Percentiles rank a stretch among this genome's conserved stretches.
phyloP scores from a whole-genome alignment of 2,797 vertebrate species.

The Petrocephalus sullivani region DNA sequence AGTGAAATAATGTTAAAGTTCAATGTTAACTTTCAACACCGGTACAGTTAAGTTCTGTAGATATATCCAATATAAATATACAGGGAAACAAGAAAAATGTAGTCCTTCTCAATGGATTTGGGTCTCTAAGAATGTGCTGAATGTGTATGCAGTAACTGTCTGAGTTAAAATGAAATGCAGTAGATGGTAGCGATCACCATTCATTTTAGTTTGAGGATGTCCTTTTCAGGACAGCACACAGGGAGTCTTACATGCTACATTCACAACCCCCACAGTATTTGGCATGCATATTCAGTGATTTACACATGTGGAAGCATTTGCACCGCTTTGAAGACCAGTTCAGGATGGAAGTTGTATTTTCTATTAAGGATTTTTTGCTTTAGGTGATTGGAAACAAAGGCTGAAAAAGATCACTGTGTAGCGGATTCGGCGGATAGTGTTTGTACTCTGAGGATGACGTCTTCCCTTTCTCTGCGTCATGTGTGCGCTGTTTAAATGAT shows the following conservation, averaged over 20 bases:
- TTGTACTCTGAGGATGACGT: background rate
- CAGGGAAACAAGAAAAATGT: background rate
- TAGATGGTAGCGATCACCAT: background rate
- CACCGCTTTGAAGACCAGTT: background rate
- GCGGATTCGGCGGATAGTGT: background rate
- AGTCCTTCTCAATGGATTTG: background rate
- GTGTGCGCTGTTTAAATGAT: background rate
- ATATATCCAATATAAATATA: background rate
- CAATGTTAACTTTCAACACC: background rate
- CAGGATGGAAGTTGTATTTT: too few species aligned
- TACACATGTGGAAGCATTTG: too few species aligned
- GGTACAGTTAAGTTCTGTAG: background rate
- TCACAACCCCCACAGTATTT: too few species aligned
- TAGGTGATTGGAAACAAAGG: background rate
- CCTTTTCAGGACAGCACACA: background rate
- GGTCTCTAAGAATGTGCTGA: background rate
- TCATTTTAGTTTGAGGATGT: background rate
- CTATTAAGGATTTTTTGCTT: background rate
- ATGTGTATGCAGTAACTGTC: background rate
- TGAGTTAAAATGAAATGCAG: background rate
- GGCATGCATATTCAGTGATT: too few species aligned
- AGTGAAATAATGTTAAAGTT: background rate
- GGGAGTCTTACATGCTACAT: background rate
- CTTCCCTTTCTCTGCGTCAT: background rate
- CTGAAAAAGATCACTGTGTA: background rate